phyloP scores from a whole-genome alignment of 2,888 invertebrate species.

The Hyalella azteca region DNA sequence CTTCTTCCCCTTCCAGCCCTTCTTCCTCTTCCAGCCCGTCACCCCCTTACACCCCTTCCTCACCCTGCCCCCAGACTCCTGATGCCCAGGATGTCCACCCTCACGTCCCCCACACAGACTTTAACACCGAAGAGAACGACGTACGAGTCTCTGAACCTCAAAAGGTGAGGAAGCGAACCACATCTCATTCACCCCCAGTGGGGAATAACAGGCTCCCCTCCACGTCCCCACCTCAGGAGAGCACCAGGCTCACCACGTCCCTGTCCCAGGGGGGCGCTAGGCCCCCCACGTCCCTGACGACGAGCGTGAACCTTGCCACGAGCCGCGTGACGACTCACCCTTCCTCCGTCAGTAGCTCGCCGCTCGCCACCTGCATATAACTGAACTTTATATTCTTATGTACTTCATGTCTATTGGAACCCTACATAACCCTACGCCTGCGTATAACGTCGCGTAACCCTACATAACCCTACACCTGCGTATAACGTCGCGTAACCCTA shows the following conservation, averaged over 20 bases:
- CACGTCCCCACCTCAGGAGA: neutral
- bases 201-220: neutral
- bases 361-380: slow-evolving; percentile 33
- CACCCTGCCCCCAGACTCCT: too few relatives aligned
- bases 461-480: too few relatives aligned
- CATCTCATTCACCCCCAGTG: neutral
- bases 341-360: slow-evolving; percentile 14
- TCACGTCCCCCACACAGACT: too few relatives aligned
- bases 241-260: neutral
- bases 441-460: too few relatives aligned
- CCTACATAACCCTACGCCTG: too few relatives aligned
- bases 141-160: neutral
- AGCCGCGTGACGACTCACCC: slow-evolving; percentile 12
- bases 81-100: too few relatives aligned
- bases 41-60: neutral
- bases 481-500: too few relatives aligned
- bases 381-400: too few relatives aligned
- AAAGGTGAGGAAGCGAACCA: neutral
- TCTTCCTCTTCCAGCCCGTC: neutral
- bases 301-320: slow-evolving; percentile 15
- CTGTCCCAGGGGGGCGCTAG: neutral
- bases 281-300: slow-evolving; percentile 8
- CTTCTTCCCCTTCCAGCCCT: neutral
- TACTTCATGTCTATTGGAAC: too few relatives aligned
- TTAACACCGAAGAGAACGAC: neutral